Percentiles rank a stretch among this genome's conserved stretches.
Evolutionary conservation across 2,797 vertebrate species (phyloP).

Genomic region (Enteromius argenteus): DNA sequence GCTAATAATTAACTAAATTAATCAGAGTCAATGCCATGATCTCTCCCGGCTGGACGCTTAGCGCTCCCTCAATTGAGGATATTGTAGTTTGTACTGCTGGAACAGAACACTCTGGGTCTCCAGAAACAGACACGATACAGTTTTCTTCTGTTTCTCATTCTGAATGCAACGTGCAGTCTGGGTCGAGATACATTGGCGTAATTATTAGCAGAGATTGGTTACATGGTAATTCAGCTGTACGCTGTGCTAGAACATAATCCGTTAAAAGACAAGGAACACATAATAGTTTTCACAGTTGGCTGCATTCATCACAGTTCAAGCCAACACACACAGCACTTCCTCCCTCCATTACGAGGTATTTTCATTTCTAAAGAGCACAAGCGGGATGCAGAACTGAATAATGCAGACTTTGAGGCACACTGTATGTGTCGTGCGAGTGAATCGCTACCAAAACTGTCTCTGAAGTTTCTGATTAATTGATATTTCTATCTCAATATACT

Average conservation of each 20-base stretch:
- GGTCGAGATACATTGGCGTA: slow-evolving; percentile 29
- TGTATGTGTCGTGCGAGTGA: slow-evolving; percentile 77
- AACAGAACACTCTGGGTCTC: slow-evolving; percentile 67
- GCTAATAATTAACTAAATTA: slow-evolving; percentile 82
- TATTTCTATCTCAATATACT: slow-evolving; percentile 44
- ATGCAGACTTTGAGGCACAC: slow-evolving; percentile 76
- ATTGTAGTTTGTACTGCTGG: slow-evolving; percentile 59
- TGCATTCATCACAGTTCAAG: slow-evolving; percentile 32
- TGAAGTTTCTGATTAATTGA: slow-evolving; percentile 50
- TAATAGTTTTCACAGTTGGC: slow-evolving; percentile 10
- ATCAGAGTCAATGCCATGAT: slow-evolving; percentile 76
- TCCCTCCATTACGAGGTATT: slow-evolving; percentile 13
- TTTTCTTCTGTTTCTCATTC: slow-evolving; percentile 8
- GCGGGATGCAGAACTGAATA: slow-evolving; percentile 76
- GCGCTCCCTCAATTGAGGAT: slow-evolving; percentile 67
- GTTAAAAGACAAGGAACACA: slow-evolving; percentile 27
- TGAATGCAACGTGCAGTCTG: slow-evolving; percentile 11
- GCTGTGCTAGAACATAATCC: slow-evolving; percentile 6
- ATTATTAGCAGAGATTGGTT: slow-evolving; percentile 20
- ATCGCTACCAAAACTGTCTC: slow-evolving; percentile 27
- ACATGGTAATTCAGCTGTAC: slow-evolving; percentile 7
- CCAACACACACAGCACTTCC: slow-evolving; percentile 56
- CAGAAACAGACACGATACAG: slow-evolving; percentile 32
- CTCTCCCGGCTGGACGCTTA: slow-evolving; percentile 71
- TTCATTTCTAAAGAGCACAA: slow-evolving; percentile 74